Percentiles rank a stretch among this genome's conserved stretches.
These are phyloP conservation scores for Harpalus rubripes DNA, from an alignment of 2,888 invertebrate genomes.

Conservation along the genomic window DNA sequence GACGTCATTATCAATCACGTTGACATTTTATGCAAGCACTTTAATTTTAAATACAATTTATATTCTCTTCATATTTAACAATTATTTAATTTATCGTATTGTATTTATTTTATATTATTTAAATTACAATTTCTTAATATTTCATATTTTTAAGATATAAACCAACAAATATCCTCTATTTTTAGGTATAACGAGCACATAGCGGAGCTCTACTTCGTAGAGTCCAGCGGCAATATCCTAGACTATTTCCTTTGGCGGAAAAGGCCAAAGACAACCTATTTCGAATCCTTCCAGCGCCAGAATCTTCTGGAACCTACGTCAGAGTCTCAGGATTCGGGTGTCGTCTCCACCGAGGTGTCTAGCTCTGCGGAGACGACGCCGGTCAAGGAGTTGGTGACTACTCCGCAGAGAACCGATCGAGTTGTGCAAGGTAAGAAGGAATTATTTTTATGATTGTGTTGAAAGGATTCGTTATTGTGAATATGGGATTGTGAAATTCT, in stretches of 20 bases:
- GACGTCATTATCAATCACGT: too few relatives aligned
- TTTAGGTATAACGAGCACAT: slow-evolving; percentile 85
- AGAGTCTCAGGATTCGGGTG: neutral
- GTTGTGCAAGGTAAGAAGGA: neutral
- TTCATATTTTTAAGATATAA: too few relatives aligned
- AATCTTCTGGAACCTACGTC: slow-evolving; percentile 80
- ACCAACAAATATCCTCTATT: too few relatives aligned
- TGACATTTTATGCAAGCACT: too few relatives aligned
- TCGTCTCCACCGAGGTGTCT: neutral
- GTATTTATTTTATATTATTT: neutral
- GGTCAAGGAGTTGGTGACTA: slow-evolving; percentile 4
- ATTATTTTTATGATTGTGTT: too few relatives aligned
- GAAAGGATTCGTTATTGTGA: too few relatives aligned
- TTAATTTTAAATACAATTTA: too few relatives aligned
- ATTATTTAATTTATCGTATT: too few relatives aligned
- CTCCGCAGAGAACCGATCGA: neutral
- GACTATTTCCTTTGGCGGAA: slow-evolving; percentile 93
- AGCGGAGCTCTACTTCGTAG: slow-evolving; percentile 92
- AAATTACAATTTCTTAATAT: neutral
- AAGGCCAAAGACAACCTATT: slow-evolving; percentile 87
- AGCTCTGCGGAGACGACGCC: neutral
- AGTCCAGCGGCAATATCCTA: slow-evolving; percentile 92
- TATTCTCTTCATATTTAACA: too few relatives aligned
- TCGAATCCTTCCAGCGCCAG: slow-evolving; percentile 87
- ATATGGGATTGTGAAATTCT: neutral